Evolutionary conservation across 2,888 invertebrate genomes (phyloP).

Genomic region (Frankliniella fusca): DNA sequence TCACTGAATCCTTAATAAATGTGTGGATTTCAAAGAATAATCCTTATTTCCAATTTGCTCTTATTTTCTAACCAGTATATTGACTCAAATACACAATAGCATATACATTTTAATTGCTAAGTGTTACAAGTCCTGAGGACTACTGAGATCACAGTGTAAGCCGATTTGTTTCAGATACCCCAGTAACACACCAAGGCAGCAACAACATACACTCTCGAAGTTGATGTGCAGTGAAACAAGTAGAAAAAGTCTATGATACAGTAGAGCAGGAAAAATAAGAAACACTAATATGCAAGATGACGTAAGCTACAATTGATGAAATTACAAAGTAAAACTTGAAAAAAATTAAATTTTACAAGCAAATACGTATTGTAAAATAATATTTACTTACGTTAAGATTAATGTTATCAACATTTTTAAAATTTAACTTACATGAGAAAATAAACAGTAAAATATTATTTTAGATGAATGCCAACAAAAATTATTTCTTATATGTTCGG

Average conservation of each 20-base stretch:
- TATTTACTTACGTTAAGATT: not conserved
- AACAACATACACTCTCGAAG: not conserved
- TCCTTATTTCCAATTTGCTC: not conserved
- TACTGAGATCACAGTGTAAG: slow-evolving; percentile 2
- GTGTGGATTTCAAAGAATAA: not conserved
- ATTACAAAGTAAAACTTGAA: not conserved
- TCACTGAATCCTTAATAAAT: not conserved
- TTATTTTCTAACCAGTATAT: not conserved
- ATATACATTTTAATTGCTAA: not conserved
- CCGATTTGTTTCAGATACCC: not conserved
- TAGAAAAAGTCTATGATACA: not conserved
- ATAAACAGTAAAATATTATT: too few species aligned
- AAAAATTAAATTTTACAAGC: too few species aligned
- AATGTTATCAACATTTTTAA: too few species aligned
- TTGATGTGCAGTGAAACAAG: not conserved
- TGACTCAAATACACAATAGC: not conserved
- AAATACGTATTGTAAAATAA: not conserved
- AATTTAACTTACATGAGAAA: too few species aligned
- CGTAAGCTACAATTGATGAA: not conserved
- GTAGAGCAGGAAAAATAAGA: not conserved
- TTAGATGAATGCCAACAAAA: too few species aligned
- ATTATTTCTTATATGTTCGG: too few species aligned
- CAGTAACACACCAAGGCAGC: not conserved
- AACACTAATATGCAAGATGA: not conserved
- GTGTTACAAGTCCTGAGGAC: not conserved